These are phyloP conservation scores for Pseudomyrmex flavicornis DNA, from an alignment of 1,140 invertebrate genomes.

Conservation along the genomic window DNA sequence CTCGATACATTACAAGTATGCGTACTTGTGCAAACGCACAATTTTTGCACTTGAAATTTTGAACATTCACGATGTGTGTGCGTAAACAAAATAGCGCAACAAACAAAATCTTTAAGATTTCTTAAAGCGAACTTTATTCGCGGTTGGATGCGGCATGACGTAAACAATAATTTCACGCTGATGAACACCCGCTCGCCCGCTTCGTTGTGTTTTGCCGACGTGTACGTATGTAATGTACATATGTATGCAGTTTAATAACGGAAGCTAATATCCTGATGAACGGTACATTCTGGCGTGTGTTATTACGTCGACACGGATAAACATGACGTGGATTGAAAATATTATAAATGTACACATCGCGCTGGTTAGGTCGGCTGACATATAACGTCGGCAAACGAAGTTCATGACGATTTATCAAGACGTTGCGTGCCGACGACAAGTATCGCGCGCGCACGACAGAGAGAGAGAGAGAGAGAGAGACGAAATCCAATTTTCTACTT, in stretches of 20 bases:
- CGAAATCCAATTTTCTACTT: slow-evolving; percentile 63
- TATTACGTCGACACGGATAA: not conserved
- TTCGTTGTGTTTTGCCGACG: not conserved
- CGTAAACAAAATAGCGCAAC: too few relatives aligned
- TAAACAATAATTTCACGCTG: not conserved
- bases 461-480: too few relatives aligned
- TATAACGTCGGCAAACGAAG: slow-evolving; percentile 42
- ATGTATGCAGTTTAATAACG: not conserved
- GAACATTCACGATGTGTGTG: too few relatives aligned
- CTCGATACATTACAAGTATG: too few relatives aligned
- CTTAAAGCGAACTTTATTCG: not conserved
- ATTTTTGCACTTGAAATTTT: too few relatives aligned
- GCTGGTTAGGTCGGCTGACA: slow-evolving; percentile 7
- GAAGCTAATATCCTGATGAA: not conserved
- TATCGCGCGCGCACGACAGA: slow-evolving; percentile 17
- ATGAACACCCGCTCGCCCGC: too few relatives aligned
- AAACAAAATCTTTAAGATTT: not conserved
- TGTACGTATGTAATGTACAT: too few relatives aligned
- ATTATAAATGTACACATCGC: slow-evolving; percentile 40
- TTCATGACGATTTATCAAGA: slow-evolving; percentile 62
- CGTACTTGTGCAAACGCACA: too few relatives aligned
- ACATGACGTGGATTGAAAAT: slow-evolving; percentile 45
- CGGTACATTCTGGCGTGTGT: not conserved
- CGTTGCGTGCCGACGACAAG: slow-evolving; percentile 44
- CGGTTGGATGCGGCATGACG: not conserved